Evolutionary conservation across 2,113 vertebrate genomes (phyloP), one percentile per base, ranked within the genome.

Genomic region (Meleagris gallopavo): DNA sequence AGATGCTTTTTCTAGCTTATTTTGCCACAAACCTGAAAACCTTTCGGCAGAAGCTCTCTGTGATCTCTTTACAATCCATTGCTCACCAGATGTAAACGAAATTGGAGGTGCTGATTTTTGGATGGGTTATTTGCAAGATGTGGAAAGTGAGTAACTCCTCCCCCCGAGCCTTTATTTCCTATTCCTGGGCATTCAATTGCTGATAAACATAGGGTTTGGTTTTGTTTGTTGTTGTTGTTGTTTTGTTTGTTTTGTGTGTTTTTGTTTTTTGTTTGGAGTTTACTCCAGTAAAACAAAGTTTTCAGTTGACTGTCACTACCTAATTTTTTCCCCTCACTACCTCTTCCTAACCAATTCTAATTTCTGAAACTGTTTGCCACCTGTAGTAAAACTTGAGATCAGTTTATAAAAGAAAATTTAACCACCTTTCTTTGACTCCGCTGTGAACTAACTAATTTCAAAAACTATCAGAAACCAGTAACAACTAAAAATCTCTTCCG

Each of bases 101-200:
- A 48, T 16, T 77, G 32, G 94, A 55, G 76, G 97, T 54, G 34
- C 97, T 85, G 83, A 77, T 46, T 99, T 98, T 97, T 99, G 99
- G 99, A 98, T 97, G 75, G 95, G 96, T 93, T 98, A 99, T 83
- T 97, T 99, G 91, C 90, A 98, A 76, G 98, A 98, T 88, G 96
- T 98, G 90, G 98, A 98, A 97, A 98, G 99, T 99, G 97, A 96
- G 97, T 94, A 74, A n/a, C 4, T 6, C 22, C 20, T 48, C 20
- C 46, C 11, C 21, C 24, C 9, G 2, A 10, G 8, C 4, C 13
- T 3, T 5, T 5, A 2, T 87, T 87, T 21, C 32, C 5, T 36
- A 4, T 73, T 30, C 50, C 11, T 27, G 20, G 12, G 9, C 60
- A 38, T 40, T 45, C 38, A 81, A 19, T 18, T 48, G 8, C 45